Conservation (phyloP, 92 coral and sea anemone species). For the Paragorgia papillata region DNA sequence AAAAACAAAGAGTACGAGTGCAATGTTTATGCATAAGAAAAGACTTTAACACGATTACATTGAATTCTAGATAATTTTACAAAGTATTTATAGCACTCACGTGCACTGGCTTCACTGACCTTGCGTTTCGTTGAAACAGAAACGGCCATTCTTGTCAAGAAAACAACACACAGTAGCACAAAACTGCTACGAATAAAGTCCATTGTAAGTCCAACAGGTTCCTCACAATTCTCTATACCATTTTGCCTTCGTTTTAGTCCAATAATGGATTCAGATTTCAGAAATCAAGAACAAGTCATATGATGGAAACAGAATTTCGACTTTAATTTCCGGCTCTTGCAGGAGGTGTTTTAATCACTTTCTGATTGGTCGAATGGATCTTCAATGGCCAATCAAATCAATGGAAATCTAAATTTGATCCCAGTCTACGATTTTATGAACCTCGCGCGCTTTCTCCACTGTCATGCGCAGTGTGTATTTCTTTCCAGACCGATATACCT, state of each 20-base stretch:
- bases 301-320: too few relatives aligned
- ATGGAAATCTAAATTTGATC: too few relatives aligned
- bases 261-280: too few relatives aligned
- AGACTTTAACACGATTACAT: too few relatives aligned
- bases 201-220: background rate
- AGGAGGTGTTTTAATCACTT: background rate
- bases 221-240: background rate
- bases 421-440: too few relatives aligned
- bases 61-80: too few relatives aligned
- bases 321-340: too few relatives aligned
- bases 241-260: background rate
- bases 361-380: slow-evolving; percentile 5
- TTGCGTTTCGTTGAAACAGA: slow-evolving; percentile 15
- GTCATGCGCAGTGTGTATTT: slow-evolving; percentile 40
- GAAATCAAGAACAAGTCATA: background rate
- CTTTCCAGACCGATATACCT: slow-evolving; percentile 1
- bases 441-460: too few relatives aligned
- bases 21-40: too few relatives aligned
- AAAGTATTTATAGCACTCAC: too few relatives aligned
- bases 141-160: background rate
- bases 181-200: slow-evolving; percentile 8
- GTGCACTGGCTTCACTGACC: slow-evolving; percentile 25
- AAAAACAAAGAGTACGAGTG: too few relatives aligned
- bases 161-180: slow-evolving; percentile 11
- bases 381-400: slow-evolving; percentile 4